Conservation (phyloP, 2,888 invertebrate genomes). For the Leistus spinibarbis region DNA sequence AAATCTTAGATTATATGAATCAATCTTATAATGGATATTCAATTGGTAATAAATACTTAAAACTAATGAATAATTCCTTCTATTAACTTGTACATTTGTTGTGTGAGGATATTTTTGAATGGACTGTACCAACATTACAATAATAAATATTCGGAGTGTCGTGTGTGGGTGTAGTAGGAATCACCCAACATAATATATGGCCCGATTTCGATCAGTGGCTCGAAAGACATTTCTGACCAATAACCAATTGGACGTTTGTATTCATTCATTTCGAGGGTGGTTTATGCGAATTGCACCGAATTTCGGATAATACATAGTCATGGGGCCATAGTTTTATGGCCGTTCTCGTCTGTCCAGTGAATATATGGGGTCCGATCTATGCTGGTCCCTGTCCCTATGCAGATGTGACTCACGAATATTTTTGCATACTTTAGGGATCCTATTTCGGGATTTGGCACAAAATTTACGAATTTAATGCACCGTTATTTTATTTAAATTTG, state of each 20-base stretch:
- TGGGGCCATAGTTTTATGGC: conserved; percentile 11
- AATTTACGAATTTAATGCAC: too few species aligned
- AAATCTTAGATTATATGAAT: too few species aligned
- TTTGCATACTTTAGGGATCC: not conserved
- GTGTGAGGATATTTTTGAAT: conserved; percentile 30
- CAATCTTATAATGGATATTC: too few species aligned
- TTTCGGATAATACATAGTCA: conserved; percentile 39
- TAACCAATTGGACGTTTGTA: conserved; percentile 34
- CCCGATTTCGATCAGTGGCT: not conserved
- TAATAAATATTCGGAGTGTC: conserved; percentile 44
- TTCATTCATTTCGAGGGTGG: conserved; percentile 42
- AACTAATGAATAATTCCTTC: too few species aligned
- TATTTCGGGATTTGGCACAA: too few species aligned
- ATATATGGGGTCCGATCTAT: not conserved
- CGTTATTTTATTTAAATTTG: too few species aligned
- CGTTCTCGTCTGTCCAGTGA: not conserved
- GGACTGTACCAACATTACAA: conserved; percentile 42
- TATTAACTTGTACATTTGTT: too few species aligned
- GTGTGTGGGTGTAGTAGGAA: conserved; percentile 42
- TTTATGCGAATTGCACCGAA: conserved; percentile 44
- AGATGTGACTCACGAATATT: conserved; percentile 25
- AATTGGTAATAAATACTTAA: too few species aligned
- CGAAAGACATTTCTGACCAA: not conserved
- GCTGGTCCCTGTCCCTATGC: not conserved
- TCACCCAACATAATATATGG: conserved; percentile 18